phyloP scores from a whole-genome alignment of 92 coral and sea anemone genomes.

The Palythoa grandiflora region DNA sequence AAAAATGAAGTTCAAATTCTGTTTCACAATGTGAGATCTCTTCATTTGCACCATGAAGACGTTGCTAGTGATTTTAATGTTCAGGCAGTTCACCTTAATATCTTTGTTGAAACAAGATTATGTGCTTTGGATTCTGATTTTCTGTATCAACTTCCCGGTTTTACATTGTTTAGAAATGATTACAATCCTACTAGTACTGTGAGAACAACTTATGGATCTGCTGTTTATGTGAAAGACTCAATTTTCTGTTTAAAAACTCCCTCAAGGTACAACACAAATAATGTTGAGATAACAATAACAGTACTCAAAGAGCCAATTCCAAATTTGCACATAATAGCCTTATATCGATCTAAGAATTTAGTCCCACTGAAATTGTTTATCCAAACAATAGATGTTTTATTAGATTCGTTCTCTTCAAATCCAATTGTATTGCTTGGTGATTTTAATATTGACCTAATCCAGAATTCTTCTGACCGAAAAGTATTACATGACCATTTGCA shows the following conservation, averaged over 20 bases:
- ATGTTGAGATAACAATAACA: background rate
- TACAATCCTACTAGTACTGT: background rate
- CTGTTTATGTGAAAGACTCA: background rate
- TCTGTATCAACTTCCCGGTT: background rate
- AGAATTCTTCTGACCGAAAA: background rate
- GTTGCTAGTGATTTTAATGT: background rate
- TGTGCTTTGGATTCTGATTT: background rate
- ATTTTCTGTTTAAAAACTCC: background rate
- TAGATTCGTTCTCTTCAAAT: background rate
- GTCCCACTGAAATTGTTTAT: background rate
- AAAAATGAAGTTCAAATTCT: background rate
- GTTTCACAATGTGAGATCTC: background rate
- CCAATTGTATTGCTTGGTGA: conserved; percentile 20
- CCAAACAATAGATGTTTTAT: background rate
- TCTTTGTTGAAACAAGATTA: background rate
- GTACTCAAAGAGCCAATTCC: background rate
- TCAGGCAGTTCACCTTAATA: background rate
- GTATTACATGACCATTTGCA: conserved; percentile 21
- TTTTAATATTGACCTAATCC: conserved; percentile 20
- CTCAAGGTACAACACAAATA: background rate
- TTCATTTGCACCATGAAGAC: background rate
- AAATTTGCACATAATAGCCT: background rate
- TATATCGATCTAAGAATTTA: background rate
- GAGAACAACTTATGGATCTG: background rate
- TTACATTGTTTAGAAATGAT: background rate